Evolutionary conservation across 2,797 vertebrate species (phyloP), one percentile per base, ranked within the genome.

Genomic region (Microctenopoma steveboyesi): DNA sequence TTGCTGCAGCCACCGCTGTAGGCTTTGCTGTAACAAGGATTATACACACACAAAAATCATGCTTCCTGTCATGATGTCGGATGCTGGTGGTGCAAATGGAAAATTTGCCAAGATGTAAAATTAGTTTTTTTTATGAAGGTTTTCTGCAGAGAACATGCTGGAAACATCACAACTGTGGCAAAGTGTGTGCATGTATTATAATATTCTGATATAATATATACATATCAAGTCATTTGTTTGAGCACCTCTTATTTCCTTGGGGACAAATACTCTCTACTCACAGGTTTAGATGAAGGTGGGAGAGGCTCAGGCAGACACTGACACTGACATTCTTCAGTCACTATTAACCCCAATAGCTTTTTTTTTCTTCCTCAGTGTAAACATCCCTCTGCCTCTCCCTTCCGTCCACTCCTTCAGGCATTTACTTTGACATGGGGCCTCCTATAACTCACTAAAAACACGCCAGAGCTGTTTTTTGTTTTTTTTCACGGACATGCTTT

Each of bases 11-110:
- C 10, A 7, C 53, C 43, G 61, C 62, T 73, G 49, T 53, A 49
- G 54, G 78, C 76, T 82, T 79, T 75, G 37, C 76, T 73, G 35
- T 45, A 33, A 80, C 60, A 49, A 54, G 72, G 64, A 86, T 88
- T 82, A 88, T 80, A 63, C 74, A 66, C 61, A 73, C 71, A 86
- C 56, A 57, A 61, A 78, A 85, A 73, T 81, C 64, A 30, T 49
- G 53, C 74, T 75, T 79, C 70, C 73, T 75, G 57, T 76, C 42
- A 16, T 70, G 49, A 66, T 49, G 68, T 77, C 5, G 25, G 59
- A 66, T 69, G 63, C 64, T 64, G 46, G 40, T 52, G 65, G 48
- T 50, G 71, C 57, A 18, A 48, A 76, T 49, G 15, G 63, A 83
- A 62, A 61, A 66, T 76, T 75, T 74, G 64, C 72, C 79, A 80